Base-by-base conservation (phyloP, 2,797 vertebrate species). In the Cossypha polioptera region DNA sequence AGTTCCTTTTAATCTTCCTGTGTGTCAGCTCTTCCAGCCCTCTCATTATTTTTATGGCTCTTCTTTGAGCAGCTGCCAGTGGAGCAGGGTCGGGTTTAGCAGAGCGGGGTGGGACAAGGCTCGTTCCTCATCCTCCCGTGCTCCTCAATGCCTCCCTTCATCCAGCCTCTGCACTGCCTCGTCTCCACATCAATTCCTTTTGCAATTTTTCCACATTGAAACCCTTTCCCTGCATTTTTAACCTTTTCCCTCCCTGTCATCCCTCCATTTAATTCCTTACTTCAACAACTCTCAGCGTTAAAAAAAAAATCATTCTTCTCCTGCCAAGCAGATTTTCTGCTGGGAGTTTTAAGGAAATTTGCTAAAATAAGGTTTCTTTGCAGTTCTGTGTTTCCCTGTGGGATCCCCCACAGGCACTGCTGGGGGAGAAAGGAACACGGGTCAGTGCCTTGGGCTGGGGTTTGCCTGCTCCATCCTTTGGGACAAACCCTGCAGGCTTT, bases 11-110 rank as follows among this genome's bases (percentile, higher is more conserved):
- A 74, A 88, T 95, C 94, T 90, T 54, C 29, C 79, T 92, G 58
- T 66, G 5, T 94, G 94, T 92, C 90, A 88, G 79, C 94, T 94
- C 88, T 90, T 93, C 88, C 88, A 96, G 88, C 92, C 47, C 67
- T 81, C 94, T 94, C 91, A 66, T 95, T 93, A 93, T 83, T 93
- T 94, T 92, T 83, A 88, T 95, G 94, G 92, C 87, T 92, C 76
- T 51, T 83, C 88, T 95, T 82, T 94, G 83, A 90, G 92, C 73
- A 69, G 29, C 66, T 80, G 86, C 95, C 92, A 93, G 74, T 14
- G 20, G 20, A 75, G 82, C 40, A 4, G 94, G 62, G 74, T 85
- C 45, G 57, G 67, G 54, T 62, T 92, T 14, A 33, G 80, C 45
- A 4, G 79, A 50, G 83, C 5, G 2, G 76, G 73, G 68, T 89